These are phyloP conservation scores for Limanda limanda DNA, from an alignment of 2,113 vertebrate species.

Conservation along the genomic window DNA sequence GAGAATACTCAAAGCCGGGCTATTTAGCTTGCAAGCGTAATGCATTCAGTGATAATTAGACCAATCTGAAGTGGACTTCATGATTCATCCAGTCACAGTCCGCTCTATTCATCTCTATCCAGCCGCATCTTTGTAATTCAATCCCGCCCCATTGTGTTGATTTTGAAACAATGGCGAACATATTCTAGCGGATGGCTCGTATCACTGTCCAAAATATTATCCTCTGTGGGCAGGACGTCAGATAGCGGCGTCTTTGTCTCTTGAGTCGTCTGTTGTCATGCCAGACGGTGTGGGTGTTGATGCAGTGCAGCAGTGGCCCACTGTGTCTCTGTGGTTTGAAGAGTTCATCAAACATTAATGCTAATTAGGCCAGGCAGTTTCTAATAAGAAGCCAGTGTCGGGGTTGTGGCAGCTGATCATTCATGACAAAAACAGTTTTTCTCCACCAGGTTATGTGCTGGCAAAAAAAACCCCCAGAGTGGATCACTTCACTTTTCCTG, in stretches of 20 bases:
- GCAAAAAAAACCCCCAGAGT: neutral
- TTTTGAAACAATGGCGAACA: conserved; percentile 68
- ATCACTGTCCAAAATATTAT: conserved; percentile 56
- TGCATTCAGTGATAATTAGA: conserved; percentile 71
- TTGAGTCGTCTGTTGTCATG: conserved; percentile 70
- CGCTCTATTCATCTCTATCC: conserved; percentile 68
- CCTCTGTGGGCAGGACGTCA: conserved; percentile 32
- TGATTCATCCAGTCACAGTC: conserved; percentile 62
- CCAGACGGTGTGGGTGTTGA: conserved; percentile 68
- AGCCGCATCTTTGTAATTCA: conserved; percentile 73
- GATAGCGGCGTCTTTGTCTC: conserved; percentile 65
- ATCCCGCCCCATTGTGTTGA: conserved; percentile 56
- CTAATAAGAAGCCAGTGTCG: conserved; percentile 41
- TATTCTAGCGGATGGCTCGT: conserved; percentile 55
- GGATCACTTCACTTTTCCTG: neutral
- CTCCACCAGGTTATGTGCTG: too few relatives aligned
- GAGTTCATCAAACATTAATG: conserved; percentile 76
- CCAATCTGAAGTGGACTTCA: conserved; percentile 72
- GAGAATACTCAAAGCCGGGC: conserved; percentile 28
- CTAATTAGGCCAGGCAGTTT: conserved; percentile 58
- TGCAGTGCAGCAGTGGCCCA: conserved; percentile 40
- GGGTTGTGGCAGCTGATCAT: conserved; percentile 32
- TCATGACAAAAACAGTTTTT: conserved; percentile 32
- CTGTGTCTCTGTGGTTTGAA: conserved; percentile 42
- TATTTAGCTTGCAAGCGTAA: conserved; percentile 48